Evolutionary conservation across 2,888 invertebrate species (phyloP).

Genomic region (Nomada goodeniana): DNA sequence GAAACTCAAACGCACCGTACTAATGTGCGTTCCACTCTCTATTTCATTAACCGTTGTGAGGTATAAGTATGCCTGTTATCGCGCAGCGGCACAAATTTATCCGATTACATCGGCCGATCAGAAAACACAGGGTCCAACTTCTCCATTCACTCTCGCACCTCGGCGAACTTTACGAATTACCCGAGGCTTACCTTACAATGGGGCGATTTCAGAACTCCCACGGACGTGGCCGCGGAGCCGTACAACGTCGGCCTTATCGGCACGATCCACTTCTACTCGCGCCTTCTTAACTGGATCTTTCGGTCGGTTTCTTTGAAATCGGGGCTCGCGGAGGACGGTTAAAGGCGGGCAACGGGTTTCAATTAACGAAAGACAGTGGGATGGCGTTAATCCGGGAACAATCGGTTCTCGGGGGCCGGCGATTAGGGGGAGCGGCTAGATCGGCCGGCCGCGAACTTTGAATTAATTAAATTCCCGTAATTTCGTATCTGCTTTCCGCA

Average conservation of each 20-base stretch:
- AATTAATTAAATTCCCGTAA: slow-evolving; percentile 83
- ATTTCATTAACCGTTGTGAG: no score
- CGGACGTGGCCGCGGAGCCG: background rate
- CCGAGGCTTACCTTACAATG: slow-evolving; percentile 19
- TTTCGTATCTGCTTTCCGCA: slow-evolving; percentile 83
- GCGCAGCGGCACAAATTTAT: background rate
- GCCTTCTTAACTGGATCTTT: slow-evolving; percentile 49
- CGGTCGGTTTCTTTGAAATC: slow-evolving; percentile 46
- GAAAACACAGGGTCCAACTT: background rate
- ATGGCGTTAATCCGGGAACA: slow-evolving; percentile 80
- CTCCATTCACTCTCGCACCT: slow-evolving; percentile 1
- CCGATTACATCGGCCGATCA: background rate
- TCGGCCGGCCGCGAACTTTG: slow-evolving; percentile 77
- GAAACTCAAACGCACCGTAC: no score
- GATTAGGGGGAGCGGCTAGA: slow-evolving; percentile 74
- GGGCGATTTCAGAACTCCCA: slow-evolving; percentile 5
- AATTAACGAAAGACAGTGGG: slow-evolving; percentile 77
- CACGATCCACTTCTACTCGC: slow-evolving; percentile 46
- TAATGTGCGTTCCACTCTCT: no score
- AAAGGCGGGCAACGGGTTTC: slow-evolving; percentile 68
- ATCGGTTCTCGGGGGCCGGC: slow-evolving; percentile 78
- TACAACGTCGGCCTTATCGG: slow-evolving; percentile 39
- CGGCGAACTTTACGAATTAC: slow-evolving; percentile 24
- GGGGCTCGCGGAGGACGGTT: slow-evolving; percentile 3
- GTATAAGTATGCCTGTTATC: background rate